phyloP scores from a whole-genome alignment of 1,140 invertebrate species.

The Drosophila saltans region DNA sequence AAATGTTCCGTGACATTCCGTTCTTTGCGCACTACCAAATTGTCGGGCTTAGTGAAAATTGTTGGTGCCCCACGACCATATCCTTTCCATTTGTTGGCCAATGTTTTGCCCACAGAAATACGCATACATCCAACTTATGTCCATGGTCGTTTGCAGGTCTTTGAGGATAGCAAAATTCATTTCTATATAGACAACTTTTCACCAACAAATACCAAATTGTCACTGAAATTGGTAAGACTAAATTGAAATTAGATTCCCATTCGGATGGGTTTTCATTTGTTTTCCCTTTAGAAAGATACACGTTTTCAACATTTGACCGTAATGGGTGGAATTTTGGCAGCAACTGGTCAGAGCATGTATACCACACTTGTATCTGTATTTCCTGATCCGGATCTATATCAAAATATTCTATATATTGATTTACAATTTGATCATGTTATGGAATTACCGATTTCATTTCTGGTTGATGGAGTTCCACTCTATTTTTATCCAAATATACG shows the following conservation, averaged over 20 bases:
- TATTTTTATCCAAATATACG: conserved; percentile 64
- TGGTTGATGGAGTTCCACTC: conserved; percentile 71
- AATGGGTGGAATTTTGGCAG: conserved; percentile 46
- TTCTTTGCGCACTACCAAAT: conserved; percentile 40
- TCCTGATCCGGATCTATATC: conserved; percentile 68
- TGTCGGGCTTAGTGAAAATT: conserved; percentile 63
- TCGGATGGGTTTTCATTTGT: too few relatives aligned
- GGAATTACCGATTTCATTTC: conserved; percentile 60
- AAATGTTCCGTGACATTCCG: conserved; percentile 56
- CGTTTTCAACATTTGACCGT: conserved; percentile 50
- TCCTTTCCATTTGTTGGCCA: conserved; percentile 60
- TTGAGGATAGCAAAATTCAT: conserved; percentile 40
- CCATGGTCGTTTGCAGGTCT: conserved; percentile 46
- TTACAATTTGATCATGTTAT: conserved; percentile 59
- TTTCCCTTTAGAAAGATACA: conserved; percentile 38
- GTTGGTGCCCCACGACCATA: conserved; percentile 53
- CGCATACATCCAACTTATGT: conserved; percentile 39
- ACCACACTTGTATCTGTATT: conserved; percentile 57
- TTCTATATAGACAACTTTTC: conserved; percentile 72
- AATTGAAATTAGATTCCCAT: too few relatives aligned
- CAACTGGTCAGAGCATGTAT: conserved; percentile 70
- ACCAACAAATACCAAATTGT: conserved; percentile 64
- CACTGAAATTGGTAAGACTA: conserved; percentile 60
- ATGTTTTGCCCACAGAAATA: conserved; percentile 60
- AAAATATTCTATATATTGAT: conserved; percentile 60